Percentiles rank a stretch among this genome's conserved stretches.
Evolutionary conservation across 1,140 invertebrate genomes (phyloP).

Genomic region (Arion vulgaris): DNA sequence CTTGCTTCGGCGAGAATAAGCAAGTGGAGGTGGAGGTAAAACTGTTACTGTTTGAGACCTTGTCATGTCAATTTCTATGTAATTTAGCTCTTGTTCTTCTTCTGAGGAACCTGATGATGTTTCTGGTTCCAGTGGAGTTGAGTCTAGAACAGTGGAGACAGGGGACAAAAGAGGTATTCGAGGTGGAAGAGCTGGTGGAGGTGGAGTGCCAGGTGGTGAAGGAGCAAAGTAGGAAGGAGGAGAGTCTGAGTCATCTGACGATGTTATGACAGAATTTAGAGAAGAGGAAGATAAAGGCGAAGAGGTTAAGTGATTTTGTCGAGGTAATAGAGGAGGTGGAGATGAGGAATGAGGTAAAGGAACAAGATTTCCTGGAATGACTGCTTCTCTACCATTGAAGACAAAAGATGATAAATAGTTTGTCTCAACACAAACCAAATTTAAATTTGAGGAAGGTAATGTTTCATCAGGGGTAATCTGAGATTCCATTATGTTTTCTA

Average conservation of each 20-base stretch:
- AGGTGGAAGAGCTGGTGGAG: slow-evolving; percentile 6
- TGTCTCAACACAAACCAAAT: background rate
- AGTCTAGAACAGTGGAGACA: background rate
- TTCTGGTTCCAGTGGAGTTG: background rate
- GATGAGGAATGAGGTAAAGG: background rate
- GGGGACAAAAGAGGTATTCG: background rate
- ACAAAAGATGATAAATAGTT: background rate
- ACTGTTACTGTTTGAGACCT: background rate
- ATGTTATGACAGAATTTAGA: background rate
- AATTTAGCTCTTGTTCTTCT: slow-evolving; percentile 31
- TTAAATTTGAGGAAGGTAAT: background rate
- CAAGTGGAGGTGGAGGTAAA: background rate
- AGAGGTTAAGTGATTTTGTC: background rate
- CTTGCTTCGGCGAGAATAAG: slow-evolving; percentile 18
- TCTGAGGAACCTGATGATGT: background rate
- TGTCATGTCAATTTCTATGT: slow-evolving; percentile 37
- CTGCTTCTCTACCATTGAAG: background rate
- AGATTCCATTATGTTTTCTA: background rate
- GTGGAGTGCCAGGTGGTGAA: slow-evolving; percentile 21
- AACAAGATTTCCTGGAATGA: background rate
- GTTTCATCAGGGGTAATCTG: background rate
- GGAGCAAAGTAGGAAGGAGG: slow-evolving; percentile 24
- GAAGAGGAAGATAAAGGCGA: slow-evolving; percentile 5
- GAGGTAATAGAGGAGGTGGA: slow-evolving; percentile 16
- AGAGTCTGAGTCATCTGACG: slow-evolving; percentile 22